A percentile compares a stretch with the other conserved stretches of the same genome.
These are phyloP conservation scores for Mesopsocus fuscifrons DNA, from an alignment of 2,888 invertebrate genomes.

Conservation along the genomic window DNA sequence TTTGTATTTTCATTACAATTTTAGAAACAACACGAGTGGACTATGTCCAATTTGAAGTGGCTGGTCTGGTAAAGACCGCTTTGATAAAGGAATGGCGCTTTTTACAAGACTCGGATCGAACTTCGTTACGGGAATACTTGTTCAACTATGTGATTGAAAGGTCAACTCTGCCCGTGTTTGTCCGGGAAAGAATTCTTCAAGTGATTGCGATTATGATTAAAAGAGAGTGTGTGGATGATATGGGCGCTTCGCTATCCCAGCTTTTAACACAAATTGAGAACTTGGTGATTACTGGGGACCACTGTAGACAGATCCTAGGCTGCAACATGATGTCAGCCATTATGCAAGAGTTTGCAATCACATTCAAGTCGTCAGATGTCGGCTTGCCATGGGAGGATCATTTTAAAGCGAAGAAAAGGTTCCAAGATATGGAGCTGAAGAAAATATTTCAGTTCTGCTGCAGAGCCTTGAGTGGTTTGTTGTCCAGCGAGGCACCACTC, in stretches of 20 bases:
- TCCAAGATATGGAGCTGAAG: conserved; percentile 63
- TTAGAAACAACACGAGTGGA: conserved; percentile 45
- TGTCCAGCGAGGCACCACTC: conserved; percentile 29
- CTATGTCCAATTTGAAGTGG: conserved; percentile 76
- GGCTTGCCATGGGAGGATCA: conserved; percentile 80
- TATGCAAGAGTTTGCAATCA: conserved; percentile 75
- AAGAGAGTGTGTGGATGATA: conserved; percentile 57
- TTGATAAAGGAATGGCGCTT: conserved; percentile 69
- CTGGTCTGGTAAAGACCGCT: conserved; percentile 59
- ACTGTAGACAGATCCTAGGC: conserved; percentile 55
- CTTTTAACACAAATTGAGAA: conserved; percentile 55
- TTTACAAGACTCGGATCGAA: conserved; percentile 45
- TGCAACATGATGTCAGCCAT: conserved; percentile 66
- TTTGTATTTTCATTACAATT: no score
- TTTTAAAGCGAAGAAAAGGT: conserved; percentile 58
- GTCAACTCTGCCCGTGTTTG: conserved; percentile 46
- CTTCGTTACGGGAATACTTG: conserved; percentile 54
- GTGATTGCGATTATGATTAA: conserved; percentile 79
- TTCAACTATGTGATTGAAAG: conserved; percentile 54
- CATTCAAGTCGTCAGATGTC: conserved; percentile 67
- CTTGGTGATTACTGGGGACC: conserved; percentile 48
- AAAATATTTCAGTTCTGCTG: conserved; percentile 58
- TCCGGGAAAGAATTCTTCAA: conserved; percentile 52
- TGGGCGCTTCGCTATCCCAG: conserved; percentile 42
- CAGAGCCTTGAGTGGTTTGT: conserved; percentile 38